Conservation (phyloP, 1,140 invertebrate genomes). For the Stenopsyche tienmushanensis region DNA sequence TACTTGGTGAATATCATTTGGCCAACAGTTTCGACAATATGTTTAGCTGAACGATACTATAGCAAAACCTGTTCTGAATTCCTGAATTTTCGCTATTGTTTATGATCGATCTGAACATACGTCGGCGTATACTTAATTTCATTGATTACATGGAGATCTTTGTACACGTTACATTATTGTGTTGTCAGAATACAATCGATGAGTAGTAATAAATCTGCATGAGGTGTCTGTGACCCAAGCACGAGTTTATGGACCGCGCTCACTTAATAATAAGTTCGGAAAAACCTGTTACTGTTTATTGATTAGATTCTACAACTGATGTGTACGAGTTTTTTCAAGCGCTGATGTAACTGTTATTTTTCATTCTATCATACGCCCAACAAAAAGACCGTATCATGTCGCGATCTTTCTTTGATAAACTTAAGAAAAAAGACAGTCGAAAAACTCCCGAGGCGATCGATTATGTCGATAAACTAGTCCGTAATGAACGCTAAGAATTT, state of each 20-base stretch:
- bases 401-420: neutral
- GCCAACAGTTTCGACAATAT: no score
- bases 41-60: no score
- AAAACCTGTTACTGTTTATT: neutral
- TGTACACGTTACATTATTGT: no score
- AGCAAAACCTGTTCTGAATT: no score
- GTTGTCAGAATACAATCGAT: neutral
- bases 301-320: neutral
- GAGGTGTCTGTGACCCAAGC: neutral
- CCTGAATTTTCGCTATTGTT: no score
- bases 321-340: neutral
- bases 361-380: neutral
- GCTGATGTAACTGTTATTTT: neutral
- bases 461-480: neutral
- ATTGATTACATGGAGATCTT: no score
- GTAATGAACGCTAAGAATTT: no score
- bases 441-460: neutral
- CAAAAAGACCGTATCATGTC: neutral
- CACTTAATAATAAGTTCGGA: neutral
- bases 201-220: neutral
- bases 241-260: neutral
- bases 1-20: no score
- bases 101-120: no score
- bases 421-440: neutral
- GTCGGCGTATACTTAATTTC: no score